Evolutionary conservation across 2,113 vertebrate species (phyloP).

Genomic region (Phylloscopus trochiloides): DNA sequence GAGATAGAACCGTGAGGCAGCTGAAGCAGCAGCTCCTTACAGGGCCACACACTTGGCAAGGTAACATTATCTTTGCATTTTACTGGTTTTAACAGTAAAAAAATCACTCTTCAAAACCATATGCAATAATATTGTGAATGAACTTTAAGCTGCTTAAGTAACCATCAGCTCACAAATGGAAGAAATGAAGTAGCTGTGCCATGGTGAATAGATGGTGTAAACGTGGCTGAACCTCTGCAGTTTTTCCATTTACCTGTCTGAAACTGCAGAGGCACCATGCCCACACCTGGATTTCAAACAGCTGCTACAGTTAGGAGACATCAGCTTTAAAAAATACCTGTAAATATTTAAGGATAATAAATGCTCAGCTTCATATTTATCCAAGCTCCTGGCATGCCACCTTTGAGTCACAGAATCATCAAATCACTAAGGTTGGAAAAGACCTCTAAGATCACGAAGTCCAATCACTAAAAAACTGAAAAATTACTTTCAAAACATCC

Average conservation of each 20-base stretch:
- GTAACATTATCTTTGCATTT: neutral
- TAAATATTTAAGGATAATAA: neutral
- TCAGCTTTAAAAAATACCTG: neutral
- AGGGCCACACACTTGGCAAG: neutral
- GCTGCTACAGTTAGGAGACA: neutral
- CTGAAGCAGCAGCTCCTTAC: neutral
- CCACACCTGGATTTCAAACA: neutral
- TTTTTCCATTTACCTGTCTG: neutral
- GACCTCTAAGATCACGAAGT: neutral
- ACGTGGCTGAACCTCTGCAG: neutral
- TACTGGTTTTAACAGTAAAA: neutral
- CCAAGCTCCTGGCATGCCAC: neutral
- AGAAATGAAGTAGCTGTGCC: neutral
- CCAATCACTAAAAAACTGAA: neutral
- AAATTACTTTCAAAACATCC: neutral
- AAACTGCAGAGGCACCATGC: neutral
- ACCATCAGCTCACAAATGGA: neutral
- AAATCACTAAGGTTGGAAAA: neutral
- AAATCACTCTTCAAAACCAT: neutral
- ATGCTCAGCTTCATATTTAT: neutral
- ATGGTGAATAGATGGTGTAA: neutral
- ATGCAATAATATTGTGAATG: neutral
- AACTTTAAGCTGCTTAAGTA: neutral
- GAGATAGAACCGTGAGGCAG: neutral
- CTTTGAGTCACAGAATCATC: neutral